Evolutionary conservation across 1,140 invertebrate species (phyloP).

Genomic region (Drosophila ananassae): DNA sequence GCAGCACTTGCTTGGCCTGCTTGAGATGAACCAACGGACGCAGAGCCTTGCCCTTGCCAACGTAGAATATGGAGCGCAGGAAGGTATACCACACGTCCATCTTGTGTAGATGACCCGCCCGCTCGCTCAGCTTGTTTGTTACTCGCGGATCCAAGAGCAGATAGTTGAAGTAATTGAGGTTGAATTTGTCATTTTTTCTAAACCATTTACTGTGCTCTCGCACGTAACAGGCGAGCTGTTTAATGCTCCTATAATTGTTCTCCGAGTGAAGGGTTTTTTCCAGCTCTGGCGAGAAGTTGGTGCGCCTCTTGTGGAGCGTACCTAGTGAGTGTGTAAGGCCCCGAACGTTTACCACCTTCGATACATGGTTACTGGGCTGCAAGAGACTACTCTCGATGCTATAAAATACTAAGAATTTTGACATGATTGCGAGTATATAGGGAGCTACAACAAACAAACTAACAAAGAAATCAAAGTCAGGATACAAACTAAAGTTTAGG

Average conservation of each 20-base stretch:
- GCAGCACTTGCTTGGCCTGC: conserved; percentile 88
- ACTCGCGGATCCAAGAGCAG: conserved; percentile 94
- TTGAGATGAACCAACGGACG: conserved; percentile 95
- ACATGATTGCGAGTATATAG: conserved; percentile 14
- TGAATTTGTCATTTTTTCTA: conserved; percentile 85
- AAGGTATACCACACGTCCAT: conserved; percentile 88
- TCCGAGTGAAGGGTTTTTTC: conserved; percentile 51
- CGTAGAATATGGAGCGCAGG: conserved; percentile 90
- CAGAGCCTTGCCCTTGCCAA: conserved; percentile 92
- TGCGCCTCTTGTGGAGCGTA: conserved; percentile 21
- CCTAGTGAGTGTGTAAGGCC: conserved; percentile 46
- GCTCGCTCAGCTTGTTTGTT: conserved; percentile 89
- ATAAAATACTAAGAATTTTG: conserved; percentile 55
- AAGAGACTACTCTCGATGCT: not conserved
- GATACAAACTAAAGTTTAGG: not conserved
- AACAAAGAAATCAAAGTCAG: conserved; percentile 12
- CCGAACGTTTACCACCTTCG: not conserved
- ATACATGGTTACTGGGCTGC: not conserved
- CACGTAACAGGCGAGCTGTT: conserved; percentile 21
- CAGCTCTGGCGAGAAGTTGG: conserved; percentile 54
- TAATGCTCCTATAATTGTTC: conserved; percentile 30
- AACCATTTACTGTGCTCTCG: conserved; percentile 40
- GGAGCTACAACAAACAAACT: not conserved
- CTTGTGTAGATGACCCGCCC: conserved; percentile 79
- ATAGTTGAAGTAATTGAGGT: conserved; percentile 94